Conservation (phyloP, 2,888 invertebrate genomes). For the Odontocolon sp. region DNA sequence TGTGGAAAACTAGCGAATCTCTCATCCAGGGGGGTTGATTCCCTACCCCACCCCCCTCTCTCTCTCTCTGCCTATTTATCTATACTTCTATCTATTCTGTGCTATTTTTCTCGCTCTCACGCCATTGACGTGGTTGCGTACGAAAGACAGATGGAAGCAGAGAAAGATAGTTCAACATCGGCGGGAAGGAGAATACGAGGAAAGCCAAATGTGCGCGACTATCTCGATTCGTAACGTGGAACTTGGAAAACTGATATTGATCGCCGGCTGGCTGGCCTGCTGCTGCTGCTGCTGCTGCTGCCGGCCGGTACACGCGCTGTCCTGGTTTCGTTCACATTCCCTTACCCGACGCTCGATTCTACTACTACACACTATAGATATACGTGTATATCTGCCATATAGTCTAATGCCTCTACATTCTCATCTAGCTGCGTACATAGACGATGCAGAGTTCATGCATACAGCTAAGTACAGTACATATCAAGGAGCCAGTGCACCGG, state of each 20-base stretch:
- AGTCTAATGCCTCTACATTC: constrained; percentile 26
- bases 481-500: neutral
- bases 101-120: neutral
- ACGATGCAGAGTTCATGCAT: neutral
- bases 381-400: neutral
- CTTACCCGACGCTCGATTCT: constrained; percentile 49
- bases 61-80: neutral
- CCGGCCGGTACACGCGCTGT: constrained; percentile 47
- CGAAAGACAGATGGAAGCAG: constrained; percentile 14
- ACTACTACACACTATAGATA: neutral
- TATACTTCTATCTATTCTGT: neutral
- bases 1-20: constrained; percentile 30
- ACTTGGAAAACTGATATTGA: constrained; percentile 77
- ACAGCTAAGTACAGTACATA: too few species aligned
- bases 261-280: constrained; percentile 61
- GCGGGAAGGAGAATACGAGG: constrained; percentile 50
- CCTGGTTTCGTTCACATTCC: constrained; percentile 61
- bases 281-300: constrained; percentile 25
- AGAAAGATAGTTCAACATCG: neutral
- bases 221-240: constrained; percentile 72
- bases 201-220: constrained; percentile 51
- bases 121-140: neutral
- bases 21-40: constrained; percentile 21
- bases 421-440: constrained; percentile 30
- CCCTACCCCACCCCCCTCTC: neutral